Percentiles rank a stretch among this genome's conserved stretches.
Evolutionary conservation across 1,140 invertebrate genomes (phyloP).

Genomic region (Drosophila bifasciata): DNA sequence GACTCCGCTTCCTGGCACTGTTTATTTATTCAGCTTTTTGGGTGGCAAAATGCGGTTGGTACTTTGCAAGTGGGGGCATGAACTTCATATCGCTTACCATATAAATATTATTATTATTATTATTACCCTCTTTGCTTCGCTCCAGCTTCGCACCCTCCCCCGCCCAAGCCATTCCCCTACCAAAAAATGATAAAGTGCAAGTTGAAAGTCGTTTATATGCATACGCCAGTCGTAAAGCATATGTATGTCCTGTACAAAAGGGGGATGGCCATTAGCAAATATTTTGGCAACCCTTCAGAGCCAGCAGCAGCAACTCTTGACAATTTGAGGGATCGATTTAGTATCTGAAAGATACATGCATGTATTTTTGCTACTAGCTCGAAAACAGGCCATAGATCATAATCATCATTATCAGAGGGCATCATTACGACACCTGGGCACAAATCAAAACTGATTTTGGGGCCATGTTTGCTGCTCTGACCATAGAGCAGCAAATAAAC

Average conservation of each 20-base stretch:
- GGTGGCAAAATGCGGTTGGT: conserved; percentile 37
- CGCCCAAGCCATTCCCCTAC: no score
- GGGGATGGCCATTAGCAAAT: conserved; percentile 68
- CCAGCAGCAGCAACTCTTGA: conserved; percentile 8
- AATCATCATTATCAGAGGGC: conserved; percentile 3
- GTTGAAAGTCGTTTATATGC: conserved; percentile 56
- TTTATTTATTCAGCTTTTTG: conserved; percentile 74
- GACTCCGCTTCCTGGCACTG: conserved; percentile 40
- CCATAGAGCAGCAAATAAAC: conserved; percentile 43
- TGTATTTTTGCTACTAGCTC: background rate
- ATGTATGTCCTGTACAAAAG: background rate
- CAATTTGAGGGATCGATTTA: background rate
- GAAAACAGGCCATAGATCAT: conserved; percentile 11
- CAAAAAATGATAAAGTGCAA: conserved; percentile 62
- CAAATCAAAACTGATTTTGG: conserved; percentile 45
- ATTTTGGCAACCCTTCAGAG: conserved; percentile 46
- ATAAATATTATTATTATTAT: conserved; percentile 74
- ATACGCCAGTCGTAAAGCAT: conserved; percentile 43
- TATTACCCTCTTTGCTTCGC: conserved; percentile 57
- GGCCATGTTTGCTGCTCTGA: conserved; percentile 41
- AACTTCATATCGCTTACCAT: conserved; percentile 75
- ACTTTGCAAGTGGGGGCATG: conserved; percentile 48
- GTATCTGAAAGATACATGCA: background rate
- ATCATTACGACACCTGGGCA: conserved; percentile 36
- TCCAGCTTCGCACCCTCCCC: background rate